Evolutionary conservation across 2,113 vertebrate genomes (phyloP), one percentile per base, ranked within the genome.

Genomic region (Plectropomus leopardus): DNA sequence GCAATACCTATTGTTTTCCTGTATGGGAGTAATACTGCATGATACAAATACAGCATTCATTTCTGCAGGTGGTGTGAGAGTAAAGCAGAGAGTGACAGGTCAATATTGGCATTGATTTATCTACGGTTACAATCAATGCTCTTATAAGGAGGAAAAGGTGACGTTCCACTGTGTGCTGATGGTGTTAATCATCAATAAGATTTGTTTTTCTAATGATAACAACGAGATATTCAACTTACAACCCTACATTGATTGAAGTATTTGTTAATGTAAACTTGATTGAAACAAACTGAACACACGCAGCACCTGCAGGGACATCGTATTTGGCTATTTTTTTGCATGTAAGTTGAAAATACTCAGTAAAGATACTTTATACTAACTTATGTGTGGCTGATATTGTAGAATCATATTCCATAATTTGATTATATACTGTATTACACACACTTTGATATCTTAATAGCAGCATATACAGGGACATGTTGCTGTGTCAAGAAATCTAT

Each of bases 141-240:
- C 8, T 17, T 14, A 15, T 40, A 3, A 34, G 8, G 58, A 58
- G 36, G 79, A 61, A 48, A 53, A 65, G 34, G 50, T 66, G 54
- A 40, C 28, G 7, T 3, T 24, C 10, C 17, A 17, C 21, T 47
- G 16, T 45, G 50, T 19, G 44, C 15, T 48, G 7, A 48, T 55
- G 66, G 28, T 55, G 53, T 55, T 60, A 28, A 47, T 61, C 14
- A n/a, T 19, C 44, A 15, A 4, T 72, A 36, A 45, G 50, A 53
- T 58, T 55, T 48, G 50, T 42, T 66, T 77, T 30, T 15, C 5
- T 59, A 53, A 51, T 8, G 34, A 76, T 75, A 48, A 72, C 42
- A n/a, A 13, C 2, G 14, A 48, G 24, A n/a, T 9, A 60, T 36
- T 24, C 15, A 71, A 32, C 17, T 6, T 1, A 23, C 40, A 71